Evolutionary conservation across 2,113 vertebrate genomes (phyloP).

Genomic region (Xiphophorus hellerii): DNA sequence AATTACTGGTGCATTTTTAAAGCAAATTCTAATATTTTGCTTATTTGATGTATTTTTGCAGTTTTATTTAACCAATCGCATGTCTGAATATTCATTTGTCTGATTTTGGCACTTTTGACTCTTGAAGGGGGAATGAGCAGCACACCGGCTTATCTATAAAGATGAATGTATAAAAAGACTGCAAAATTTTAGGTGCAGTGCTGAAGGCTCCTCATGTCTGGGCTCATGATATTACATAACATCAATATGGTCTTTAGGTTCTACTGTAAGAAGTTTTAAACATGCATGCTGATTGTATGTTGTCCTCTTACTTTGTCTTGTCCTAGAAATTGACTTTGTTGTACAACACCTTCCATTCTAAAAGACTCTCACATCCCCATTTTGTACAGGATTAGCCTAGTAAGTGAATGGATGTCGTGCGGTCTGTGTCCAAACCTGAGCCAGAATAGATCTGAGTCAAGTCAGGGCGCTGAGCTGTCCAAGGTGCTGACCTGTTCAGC

Average conservation of each 20-base stretch:
- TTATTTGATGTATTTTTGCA: not conserved
- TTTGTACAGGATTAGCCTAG: conserved; percentile 45
- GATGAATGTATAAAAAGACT: conserved; percentile 29
- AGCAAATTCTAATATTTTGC: not conserved
- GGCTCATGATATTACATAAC: conserved; percentile 40
- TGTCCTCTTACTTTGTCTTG: conserved; percentile 38
- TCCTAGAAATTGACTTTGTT: conserved; percentile 26
- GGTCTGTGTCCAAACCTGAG: conserved; percentile 16
- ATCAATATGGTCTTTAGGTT: conserved; percentile 53
- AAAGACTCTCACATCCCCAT: conserved; percentile 5
- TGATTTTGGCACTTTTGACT: not conserved
- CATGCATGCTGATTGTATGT: conserved; percentile 71
- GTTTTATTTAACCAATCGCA: not conserved
- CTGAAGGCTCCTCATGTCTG: conserved; percentile 22
- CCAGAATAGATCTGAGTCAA: conserved; percentile 42
- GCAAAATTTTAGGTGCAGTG: conserved; percentile 17
- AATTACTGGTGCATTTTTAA: not conserved
- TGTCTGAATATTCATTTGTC: not conserved
- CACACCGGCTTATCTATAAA: not conserved
- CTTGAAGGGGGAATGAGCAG: not conserved
- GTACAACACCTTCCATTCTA: not conserved
- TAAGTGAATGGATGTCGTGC: conserved; percentile 23
- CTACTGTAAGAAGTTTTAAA: conserved; percentile 50
- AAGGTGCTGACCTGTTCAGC: conserved; percentile 81
- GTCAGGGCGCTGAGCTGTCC: conserved; percentile 79